Base-by-base conservation (phyloP, 2,797 vertebrate genomes). In the Coendou prehensilis region DNA sequence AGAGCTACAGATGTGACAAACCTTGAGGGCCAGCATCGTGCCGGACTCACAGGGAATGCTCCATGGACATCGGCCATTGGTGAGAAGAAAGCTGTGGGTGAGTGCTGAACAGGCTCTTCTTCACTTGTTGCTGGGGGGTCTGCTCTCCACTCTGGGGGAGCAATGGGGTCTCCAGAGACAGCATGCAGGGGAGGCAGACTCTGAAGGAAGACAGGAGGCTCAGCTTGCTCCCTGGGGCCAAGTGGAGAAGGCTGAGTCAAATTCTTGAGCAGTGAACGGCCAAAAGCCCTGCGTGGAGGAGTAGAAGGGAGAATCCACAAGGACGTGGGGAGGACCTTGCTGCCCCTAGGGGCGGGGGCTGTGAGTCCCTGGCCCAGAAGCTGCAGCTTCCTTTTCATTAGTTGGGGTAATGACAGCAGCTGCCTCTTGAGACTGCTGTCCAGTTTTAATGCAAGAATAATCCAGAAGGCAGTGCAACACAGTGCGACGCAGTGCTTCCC, bases 11-110 rank as follows among this genome's bases (percentile, higher is more conserved):
- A 4, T 20, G 10, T 45, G n/a, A n/a, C 15, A 7, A 5, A 22
- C 30, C 56, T 3, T 0, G 11, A n/a, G 45, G 8, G 28, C 41
- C 33, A 28, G 23, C 33, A 0, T 1, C 11, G 1, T 17, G 30
- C 17, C 14, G 30, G 7, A 9, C 59, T 22, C 52, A 20, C 26
- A 2, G 41, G 17, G 37, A 52, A 7, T 3, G 4, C 59, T 3
- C 23, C 8, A 5, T 4, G 30, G 50, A n/a, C 9, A 13, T 28
- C 26, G 2, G 26, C 41, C 37, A 6, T 37, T 18, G 6, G 10
- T n/a, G 57, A 41, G 69, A 26, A 33, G 20, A 45, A 22, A 28
- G 33, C 6, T 69, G 8, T 22, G 0, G 0, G 22, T 26, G 41
- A 47, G 45, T 50, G 11, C 57, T 33, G 6, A 76, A 47, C 4